phyloP scores from a whole-genome alignment of 2,888 invertebrate species.

The Drosophila ochracea region DNA sequence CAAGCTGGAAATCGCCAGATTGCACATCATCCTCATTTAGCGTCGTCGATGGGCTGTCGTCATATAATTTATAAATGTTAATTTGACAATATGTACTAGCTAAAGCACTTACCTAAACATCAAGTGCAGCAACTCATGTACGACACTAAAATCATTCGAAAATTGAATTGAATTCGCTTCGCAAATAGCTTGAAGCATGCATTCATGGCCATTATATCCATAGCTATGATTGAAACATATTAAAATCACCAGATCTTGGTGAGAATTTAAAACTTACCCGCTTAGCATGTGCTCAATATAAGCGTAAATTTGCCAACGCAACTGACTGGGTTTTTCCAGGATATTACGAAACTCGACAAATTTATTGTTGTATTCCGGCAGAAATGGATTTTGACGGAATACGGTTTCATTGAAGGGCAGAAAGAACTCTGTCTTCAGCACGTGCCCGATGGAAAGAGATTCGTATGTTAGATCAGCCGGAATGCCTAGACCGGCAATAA shows the following conservation, averaged over 20 bases:
- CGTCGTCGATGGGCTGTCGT: slow-evolving; percentile 71
- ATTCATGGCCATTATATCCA: slow-evolving; percentile 79
- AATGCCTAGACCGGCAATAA: slow-evolving; percentile 82
- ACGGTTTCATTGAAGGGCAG: slow-evolving; percentile 79
- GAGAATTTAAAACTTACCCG: slow-evolving; percentile 51
- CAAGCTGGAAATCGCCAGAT: slow-evolving; percentile 53
- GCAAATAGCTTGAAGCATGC: slow-evolving; percentile 78
- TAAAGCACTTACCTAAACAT: slow-evolving; percentile 66
- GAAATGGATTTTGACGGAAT: slow-evolving; percentile 78
- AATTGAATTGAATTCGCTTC: slow-evolving; percentile 73
- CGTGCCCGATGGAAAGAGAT: slow-evolving; percentile 79
- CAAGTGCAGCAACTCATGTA: slow-evolving; percentile 76
- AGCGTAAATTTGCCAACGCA: slow-evolving; percentile 75
- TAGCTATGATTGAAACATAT: slow-evolving; percentile 57
- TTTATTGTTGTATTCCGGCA: slow-evolving; percentile 74
- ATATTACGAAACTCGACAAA: slow-evolving; percentile 21
- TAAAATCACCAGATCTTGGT: neutral
- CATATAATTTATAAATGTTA: neutral
- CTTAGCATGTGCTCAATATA: slow-evolving; percentile 69
- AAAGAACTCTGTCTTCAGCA: slow-evolving; percentile 76
- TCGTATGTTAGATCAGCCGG: slow-evolving; percentile 81
- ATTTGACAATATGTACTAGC: neutral
- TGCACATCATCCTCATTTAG: slow-evolving; percentile 45
- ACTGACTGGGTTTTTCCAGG: slow-evolving; percentile 36
- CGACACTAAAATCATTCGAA: slow-evolving; percentile 66